Percentiles rank a stretch among this genome's conserved stretches.
Evolutionary conservation across 92 coral and sea anemone species (phyloP).

Genomic region (Siderastrea radians): DNA sequence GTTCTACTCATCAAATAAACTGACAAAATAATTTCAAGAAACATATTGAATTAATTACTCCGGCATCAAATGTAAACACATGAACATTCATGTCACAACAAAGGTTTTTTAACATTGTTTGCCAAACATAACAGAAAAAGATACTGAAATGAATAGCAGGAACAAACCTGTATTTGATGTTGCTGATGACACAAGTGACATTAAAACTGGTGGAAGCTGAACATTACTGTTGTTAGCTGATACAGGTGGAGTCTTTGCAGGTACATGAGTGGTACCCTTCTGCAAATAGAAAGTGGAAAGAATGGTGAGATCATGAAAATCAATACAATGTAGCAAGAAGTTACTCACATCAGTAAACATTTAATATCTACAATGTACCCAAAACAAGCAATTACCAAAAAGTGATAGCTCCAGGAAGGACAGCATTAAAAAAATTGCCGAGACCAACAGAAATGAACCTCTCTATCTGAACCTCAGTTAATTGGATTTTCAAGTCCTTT

Average conservation of each 20-base stretch:
- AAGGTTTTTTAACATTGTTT: too few species aligned
- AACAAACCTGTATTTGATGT: conserved; percentile 17
- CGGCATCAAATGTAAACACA: too few species aligned
- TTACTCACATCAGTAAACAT: too few species aligned
- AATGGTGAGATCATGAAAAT: neutral
- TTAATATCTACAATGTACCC: too few species aligned
- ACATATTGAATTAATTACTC: too few species aligned
- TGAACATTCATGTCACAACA: too few species aligned
- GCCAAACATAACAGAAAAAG: neutral
- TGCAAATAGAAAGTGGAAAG: conserved; percentile 21
- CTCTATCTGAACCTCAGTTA: too few species aligned
- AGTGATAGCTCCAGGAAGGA: neutral
- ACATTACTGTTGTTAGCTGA: conserved; percentile 60
- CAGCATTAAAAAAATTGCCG: neutral
- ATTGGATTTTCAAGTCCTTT: too few species aligned
- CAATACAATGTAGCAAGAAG: too few species aligned
- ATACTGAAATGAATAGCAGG: neutral
- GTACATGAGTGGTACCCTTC: conserved; percentile 92
- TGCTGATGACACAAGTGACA: conserved; percentile 76
- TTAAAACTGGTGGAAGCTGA: conserved; percentile 84
- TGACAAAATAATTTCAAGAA: too few species aligned
- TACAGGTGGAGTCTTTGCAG: conserved; percentile 71
- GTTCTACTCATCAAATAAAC: neutral
- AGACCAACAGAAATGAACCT: too few species aligned
- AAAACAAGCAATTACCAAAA: neutral